phyloP scores from a whole-genome alignment of 2,888 invertebrate genomes.

The Ochropacha duplaris region DNA sequence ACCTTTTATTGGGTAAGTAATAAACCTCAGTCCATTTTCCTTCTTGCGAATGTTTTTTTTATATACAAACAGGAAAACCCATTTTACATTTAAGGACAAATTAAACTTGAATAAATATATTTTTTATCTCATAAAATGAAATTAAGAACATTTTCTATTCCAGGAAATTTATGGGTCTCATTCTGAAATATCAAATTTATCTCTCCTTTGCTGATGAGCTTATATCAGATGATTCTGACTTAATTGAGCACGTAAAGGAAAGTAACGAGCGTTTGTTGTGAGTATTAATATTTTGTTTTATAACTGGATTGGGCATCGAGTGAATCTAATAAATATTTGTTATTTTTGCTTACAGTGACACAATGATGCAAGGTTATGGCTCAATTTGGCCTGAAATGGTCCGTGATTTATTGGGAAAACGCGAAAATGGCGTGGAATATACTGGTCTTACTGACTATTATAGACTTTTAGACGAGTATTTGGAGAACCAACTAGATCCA shows the following conservation, averaged over 20 bases:
- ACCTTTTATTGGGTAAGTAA: slow-evolving; percentile 79
- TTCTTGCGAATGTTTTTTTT: not conserved
- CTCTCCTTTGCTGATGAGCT: slow-evolving; percentile 77
- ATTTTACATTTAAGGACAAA: not conserved
- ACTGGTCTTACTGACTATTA: slow-evolving; percentile 82
- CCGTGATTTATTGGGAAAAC: slow-evolving; percentile 71
- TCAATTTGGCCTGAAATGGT: slow-evolving; percentile 76
- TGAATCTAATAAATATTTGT: not conserved
- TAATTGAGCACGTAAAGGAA: slow-evolving; percentile 65
- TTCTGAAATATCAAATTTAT: slow-evolving; percentile 83
- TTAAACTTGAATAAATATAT: not conserved
- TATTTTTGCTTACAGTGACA: slow-evolving; percentile 50
- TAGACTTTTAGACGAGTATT: slow-evolving; percentile 78
- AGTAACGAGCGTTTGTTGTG: slow-evolving; percentile 69
- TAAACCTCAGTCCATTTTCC: slow-evolving; percentile 2
- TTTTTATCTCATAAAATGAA: not conserved
- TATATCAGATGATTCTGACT: slow-evolving; percentile 66
- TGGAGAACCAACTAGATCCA: slow-evolving; percentile 75
- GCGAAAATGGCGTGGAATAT: slow-evolving; percentile 74
- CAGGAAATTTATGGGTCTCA: slow-evolving; percentile 82
- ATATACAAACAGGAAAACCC: not conserved
- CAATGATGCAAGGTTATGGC: slow-evolving; percentile 73
- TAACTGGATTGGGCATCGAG: not conserved
- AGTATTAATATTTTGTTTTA: slow-evolving; percentile 29
- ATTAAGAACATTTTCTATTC: slow-evolving; percentile 32